phyloP scores from a whole-genome alignment of 2,113 vertebrate genomes.

The Hypanus sabinus region DNA sequence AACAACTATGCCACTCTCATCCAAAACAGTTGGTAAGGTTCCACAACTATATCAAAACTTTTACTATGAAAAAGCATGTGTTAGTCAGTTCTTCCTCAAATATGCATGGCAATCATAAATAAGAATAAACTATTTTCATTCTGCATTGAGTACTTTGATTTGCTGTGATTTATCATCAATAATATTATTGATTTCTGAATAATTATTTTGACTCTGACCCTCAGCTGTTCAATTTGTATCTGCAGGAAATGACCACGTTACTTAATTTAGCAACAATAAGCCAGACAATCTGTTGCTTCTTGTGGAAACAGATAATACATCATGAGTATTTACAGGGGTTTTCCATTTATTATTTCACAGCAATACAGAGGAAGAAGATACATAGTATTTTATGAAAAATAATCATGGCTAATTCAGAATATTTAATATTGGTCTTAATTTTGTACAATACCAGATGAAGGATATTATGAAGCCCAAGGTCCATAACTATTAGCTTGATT shows the following conservation, averaged over 20 bases:
- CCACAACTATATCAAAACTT: background rate
- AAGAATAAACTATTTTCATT: background rate
- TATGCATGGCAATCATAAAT: background rate
- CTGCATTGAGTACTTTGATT: conserved; percentile 21
- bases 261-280: background rate
- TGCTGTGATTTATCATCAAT: background rate
- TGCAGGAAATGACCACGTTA: conserved; percentile 20
- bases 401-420: background rate
- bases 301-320: background rate
- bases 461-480: background rate
- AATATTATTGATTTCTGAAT: background rate
- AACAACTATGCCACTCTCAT: background rate
- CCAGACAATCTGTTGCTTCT: background rate
- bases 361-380: background rate
- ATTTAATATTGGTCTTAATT: background rate
- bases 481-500: background rate
- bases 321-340: background rate
- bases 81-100: background rate
- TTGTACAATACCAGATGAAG: background rate
- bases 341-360: background rate
- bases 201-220: conserved; percentile 1
- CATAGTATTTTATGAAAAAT: background rate
- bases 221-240: background rate
- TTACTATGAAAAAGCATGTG: too few species aligned
- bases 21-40: background rate